Evolutionary conservation across 64 coral and sea anemone species (phyloP).

Genomic region (Actinia equina): DNA sequence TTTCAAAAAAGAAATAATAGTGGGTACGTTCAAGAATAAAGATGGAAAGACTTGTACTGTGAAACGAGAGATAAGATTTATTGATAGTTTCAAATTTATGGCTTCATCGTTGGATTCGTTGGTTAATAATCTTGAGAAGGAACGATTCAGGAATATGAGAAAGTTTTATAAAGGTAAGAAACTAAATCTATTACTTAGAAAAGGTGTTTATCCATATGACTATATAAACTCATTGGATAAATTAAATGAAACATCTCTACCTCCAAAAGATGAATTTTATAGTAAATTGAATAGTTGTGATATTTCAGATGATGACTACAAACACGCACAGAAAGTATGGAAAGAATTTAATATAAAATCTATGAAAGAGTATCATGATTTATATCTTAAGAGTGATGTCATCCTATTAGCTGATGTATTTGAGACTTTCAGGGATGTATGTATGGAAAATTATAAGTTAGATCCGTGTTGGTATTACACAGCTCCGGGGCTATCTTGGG

Average conservation of each 20-base stretch:
- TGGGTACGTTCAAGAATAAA: conserved; percentile 1
- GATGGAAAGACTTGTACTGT: not conserved
- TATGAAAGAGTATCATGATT: not conserved
- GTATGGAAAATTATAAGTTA: too few species aligned
- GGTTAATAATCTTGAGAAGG: conserved; percentile 1
- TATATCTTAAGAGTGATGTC: not conserved
- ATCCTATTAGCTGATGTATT: not conserved
- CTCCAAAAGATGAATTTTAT: too few species aligned
- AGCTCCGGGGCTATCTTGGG: not conserved
- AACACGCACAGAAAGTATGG: not conserved
- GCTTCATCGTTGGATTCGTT: not conserved
- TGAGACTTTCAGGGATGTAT: not conserved
- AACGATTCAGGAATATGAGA: not conserved
- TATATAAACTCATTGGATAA: not conserved
- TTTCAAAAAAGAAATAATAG: conserved; percentile 34
- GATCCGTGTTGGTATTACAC: too few species aligned
- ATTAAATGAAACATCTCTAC: not conserved
- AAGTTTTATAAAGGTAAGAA: too few species aligned
- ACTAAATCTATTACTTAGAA: conserved; percentile 17
- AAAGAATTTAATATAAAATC: not conserved
- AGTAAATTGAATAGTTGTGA: not conserved
- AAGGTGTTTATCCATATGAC: conserved; percentile 52
- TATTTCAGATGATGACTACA: too few species aligned
- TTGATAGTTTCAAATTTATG: conserved; percentile 24
- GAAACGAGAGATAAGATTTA: conserved; percentile 5